Evolutionary conservation across 2,888 invertebrate genomes (phyloP).

Genomic region (Balanococcus diminutus): DNA sequence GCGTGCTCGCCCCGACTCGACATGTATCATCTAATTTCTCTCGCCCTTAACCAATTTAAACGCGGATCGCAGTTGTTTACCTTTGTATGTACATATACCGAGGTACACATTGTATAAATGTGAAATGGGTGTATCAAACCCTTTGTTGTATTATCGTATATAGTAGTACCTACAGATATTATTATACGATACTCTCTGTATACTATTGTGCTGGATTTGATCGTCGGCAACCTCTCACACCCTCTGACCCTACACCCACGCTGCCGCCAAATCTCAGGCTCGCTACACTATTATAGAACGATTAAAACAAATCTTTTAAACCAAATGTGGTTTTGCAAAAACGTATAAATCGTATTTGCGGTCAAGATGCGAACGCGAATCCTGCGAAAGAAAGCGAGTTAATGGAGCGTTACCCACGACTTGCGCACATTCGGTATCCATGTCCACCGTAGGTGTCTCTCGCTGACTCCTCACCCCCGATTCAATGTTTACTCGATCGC

Average conservation of each 20-base stretch:
- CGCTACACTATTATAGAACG: not conserved
- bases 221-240: no score
- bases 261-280: not conserved
- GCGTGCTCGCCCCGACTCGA: not conserved
- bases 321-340: not conserved
- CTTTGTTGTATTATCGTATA: not conserved
- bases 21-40: not conserved
- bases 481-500: not conserved
- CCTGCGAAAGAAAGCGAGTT: not conserved
- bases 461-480: no score
- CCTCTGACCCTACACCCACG: not conserved
- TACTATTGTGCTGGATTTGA: no score
- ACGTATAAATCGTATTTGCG: not conserved
- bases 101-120: no score
- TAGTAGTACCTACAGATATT: no score
- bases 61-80: not conserved
- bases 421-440: not conserved
- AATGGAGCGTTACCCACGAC: conserved; percentile 9
- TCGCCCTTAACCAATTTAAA: not conserved
- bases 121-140: not conserved
- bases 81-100: not conserved
- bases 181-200: no score
- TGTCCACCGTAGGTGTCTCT: conserved; percentile 4
- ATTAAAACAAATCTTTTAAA: not conserved
- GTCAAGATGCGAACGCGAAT: not conserved